A percentile compares a stretch with the other conserved stretches of the same genome.
These are phyloP conservation scores for Aricia agestis DNA, from an alignment of 1,140 invertebrate species.

Conservation along the genomic window DNA sequence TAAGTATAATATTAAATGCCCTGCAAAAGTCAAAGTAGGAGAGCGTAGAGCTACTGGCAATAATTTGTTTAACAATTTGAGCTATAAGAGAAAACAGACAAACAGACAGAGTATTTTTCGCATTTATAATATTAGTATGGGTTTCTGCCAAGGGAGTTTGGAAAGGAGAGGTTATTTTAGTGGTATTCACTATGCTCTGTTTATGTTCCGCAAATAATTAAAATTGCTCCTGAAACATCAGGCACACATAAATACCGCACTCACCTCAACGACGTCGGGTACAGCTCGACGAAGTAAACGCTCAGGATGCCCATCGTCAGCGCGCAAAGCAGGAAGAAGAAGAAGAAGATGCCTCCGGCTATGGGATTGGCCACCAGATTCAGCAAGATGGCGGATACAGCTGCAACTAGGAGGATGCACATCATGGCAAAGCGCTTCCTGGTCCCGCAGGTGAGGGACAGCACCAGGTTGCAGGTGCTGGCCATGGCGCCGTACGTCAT, in stretches of 20 bases:
- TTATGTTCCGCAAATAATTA: background rate
- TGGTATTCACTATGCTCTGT: too few species aligned
- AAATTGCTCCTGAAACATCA: background rate
- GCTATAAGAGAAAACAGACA: too few species aligned
- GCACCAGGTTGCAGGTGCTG: slow-evolving; percentile 51
- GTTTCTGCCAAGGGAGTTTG: too few species aligned
- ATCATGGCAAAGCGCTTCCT: slow-evolving; percentile 59
- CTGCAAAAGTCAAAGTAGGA: too few species aligned
- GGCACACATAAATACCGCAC: background rate
- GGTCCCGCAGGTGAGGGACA: slow-evolving; percentile 55
- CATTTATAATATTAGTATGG: too few species aligned
- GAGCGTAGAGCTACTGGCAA: too few species aligned
- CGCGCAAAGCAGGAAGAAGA: slow-evolving; percentile 61
- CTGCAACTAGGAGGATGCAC: slow-evolving; percentile 46
- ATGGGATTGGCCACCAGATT: slow-evolving; percentile 53
- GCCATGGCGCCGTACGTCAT: slow-evolving; percentile 63
- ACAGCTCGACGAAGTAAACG: slow-evolving; percentile 67
- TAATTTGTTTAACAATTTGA: too few species aligned
- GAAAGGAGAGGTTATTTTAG: too few species aligned
- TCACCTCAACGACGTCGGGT: slow-evolving; percentile 65
- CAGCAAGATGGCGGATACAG: slow-evolving; percentile 46
- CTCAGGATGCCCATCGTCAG: slow-evolving; percentile 65
- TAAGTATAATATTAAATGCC: too few species aligned
- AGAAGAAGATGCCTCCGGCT: slow-evolving; percentile 65
- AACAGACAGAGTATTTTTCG: too few species aligned